Percentiles rank a stretch among this genome's conserved stretches.
phyloP scores from a whole-genome alignment of 2,113 vertebrate species.

The Psilopogon haemacephalus region DNA sequence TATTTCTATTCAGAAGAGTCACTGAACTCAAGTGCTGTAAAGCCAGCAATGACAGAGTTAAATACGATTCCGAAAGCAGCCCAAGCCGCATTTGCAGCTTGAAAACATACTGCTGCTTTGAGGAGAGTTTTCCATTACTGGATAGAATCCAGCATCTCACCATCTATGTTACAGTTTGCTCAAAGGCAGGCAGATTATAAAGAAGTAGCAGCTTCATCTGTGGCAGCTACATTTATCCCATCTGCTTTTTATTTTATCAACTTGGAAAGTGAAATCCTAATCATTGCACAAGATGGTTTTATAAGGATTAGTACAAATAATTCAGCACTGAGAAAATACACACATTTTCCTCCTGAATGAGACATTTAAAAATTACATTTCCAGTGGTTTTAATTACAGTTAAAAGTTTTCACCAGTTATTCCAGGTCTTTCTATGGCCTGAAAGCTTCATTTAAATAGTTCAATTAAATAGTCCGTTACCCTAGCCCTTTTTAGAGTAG shows the following conservation, averaged over 20 bases:
- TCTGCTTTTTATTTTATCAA: slow-evolving; percentile 69
- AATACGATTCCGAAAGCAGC: background rate
- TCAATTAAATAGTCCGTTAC: background rate
- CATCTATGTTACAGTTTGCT: slow-evolving; percentile 48
- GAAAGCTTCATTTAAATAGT: background rate
- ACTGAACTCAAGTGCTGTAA: background rate
- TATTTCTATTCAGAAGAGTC: background rate
- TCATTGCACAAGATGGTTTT: background rate
- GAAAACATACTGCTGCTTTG: slow-evolving; percentile 31
- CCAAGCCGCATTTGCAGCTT: background rate
- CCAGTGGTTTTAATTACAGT: background rate
- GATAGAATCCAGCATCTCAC: slow-evolving; percentile 29
- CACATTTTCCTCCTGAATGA: background rate
- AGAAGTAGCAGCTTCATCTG: slow-evolving; percentile 49
- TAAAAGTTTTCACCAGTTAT: slow-evolving; percentile 9
- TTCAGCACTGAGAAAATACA: background rate
- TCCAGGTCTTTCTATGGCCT: background rate
- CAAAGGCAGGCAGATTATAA: slow-evolving; percentile 34
- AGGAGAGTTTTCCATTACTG: slow-evolving; percentile 21
- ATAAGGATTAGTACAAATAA: slow-evolving; percentile 32
- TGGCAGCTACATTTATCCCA: slow-evolving; percentile 36
- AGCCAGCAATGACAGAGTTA: slow-evolving; percentile 12
- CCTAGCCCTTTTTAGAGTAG: background rate
- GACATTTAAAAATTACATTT: background rate
- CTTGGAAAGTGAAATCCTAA: slow-evolving; percentile 39